A percentile compares a stretch with the other conserved stretches of the same genome.
Conservation (phyloP, 2,888 invertebrate species). For the Ormyrus thymus region DNA sequence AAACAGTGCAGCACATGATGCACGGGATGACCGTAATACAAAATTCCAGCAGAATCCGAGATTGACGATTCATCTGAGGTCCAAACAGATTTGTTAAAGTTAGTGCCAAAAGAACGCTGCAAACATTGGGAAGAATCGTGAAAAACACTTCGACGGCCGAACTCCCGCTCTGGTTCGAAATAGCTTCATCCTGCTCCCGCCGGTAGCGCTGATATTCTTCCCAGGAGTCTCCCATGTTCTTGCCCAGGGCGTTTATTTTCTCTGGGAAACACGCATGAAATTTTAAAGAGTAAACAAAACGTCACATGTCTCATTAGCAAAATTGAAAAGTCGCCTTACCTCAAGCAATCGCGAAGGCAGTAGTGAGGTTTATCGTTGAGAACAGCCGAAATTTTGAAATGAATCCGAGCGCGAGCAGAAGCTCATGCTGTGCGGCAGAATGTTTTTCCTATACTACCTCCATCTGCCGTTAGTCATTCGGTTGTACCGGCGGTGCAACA, state of each 20-base stretch:
- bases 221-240: conserved; percentile 21
- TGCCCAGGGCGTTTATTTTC: conserved; percentile 13
- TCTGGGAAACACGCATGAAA: not conserved
- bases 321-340: conserved; percentile 10
- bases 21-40: conserved; percentile 65
- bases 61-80: conserved; percentile 57
- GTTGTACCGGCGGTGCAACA: not conserved
- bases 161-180: conserved; percentile 70
- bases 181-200: conserved; percentile 68
- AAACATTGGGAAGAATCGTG: conserved; percentile 65
- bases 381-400: not conserved
- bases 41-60: conserved; percentile 68
- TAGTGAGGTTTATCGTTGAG: not conserved
- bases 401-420: not conserved
- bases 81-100: conserved; percentile 62
- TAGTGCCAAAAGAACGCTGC: conserved; percentile 63
- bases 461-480: conserved; percentile 34
- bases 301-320: not conserved
- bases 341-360: not conserved
- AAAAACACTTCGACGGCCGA: conserved; percentile 66
- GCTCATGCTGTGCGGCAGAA: conserved; percentile 10
- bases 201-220: conserved; percentile 63
- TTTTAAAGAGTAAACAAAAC: not conserved
- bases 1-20: conserved; percentile 69
- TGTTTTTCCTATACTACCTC: conserved; percentile 46